phyloP scores from a whole-genome alignment of 2,888 invertebrate genomes.

The Epicampocera succincta region DNA sequence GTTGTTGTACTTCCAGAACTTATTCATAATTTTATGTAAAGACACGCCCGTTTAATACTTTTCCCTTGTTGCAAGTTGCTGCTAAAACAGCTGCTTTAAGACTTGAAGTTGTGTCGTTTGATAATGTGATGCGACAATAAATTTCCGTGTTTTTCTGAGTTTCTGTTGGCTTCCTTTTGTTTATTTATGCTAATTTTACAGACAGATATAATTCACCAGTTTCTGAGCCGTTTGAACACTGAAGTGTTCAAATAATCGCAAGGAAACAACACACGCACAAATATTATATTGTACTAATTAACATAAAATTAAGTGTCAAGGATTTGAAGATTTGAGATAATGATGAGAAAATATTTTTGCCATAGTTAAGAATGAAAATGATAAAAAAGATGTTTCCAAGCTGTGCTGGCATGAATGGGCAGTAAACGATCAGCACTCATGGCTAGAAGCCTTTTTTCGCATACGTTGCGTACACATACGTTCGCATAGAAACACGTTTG shows the following conservation, averaged over 20 bases:
- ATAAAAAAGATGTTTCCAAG: conserved; percentile 11
- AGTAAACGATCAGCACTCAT: conserved; percentile 58
- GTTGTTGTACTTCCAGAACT: too few relatives aligned
- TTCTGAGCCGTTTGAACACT: conserved; percentile 5
- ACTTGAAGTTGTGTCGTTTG: conserved; percentile 7
- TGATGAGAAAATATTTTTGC: conserved; percentile 31
- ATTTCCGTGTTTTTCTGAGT: conserved; percentile 40
- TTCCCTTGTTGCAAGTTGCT: background rate
- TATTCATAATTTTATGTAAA: too few relatives aligned
- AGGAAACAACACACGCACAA: background rate
- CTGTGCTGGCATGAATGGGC: conserved; percentile 41
- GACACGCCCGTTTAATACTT: too few relatives aligned
- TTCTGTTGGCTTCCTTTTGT: conserved; percentile 15
- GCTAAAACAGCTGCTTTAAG: conserved; percentile 10
- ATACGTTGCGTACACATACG: conserved; percentile 6
- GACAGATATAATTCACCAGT: conserved; percentile 9
- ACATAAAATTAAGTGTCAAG: conserved; percentile 14
- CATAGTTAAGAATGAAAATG: background rate
- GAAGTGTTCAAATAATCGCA: conserved; percentile 18
- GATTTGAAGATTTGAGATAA: conserved; percentile 25
- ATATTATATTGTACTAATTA: background rate
- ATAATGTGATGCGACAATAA: conserved; percentile 29
- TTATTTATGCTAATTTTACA: conserved; percentile 15
- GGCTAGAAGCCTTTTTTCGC: conserved; percentile 17
- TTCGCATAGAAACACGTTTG: conserved; percentile 1